phyloP scores from a whole-genome alignment of 2,113 vertebrate species.

The Ammodytes marinus region DNA sequence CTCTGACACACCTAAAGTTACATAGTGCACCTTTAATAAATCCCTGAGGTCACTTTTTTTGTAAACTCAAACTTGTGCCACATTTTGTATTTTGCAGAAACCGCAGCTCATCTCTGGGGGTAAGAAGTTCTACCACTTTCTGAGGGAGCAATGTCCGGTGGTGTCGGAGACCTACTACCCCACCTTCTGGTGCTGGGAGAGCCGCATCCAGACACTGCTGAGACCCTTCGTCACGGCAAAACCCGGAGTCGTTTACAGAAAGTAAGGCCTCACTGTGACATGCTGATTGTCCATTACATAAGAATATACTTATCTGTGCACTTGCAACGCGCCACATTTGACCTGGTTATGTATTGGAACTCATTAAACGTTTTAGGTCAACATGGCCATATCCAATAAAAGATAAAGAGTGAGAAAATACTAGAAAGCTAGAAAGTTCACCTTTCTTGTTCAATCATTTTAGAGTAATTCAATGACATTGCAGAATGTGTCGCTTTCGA shows the following conservation, averaged over 20 bases:
- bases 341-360: not conserved
- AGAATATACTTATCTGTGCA: not conserved
- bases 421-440: not conserved
- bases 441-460: not conserved
- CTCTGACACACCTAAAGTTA: too few species aligned
- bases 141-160: conserved; percentile 93
- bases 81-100: conserved; percentile 86
- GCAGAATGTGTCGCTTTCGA: not conserved
- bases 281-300: not conserved
- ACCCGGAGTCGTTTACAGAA: conserved; percentile 93
- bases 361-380: not conserved
- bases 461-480: not conserved
- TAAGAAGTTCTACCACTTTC: conserved; percentile 92
- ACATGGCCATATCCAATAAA: not conserved
- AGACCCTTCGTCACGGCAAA: conserved; percentile 96
- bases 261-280: conserved; percentile 85
- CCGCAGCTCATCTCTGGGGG: conserved; percentile 94
- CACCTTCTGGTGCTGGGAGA: conserved; percentile 99
- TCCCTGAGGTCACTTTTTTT: not conserved
- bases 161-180: conserved; percentile 98
- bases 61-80: not conserved
- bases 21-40: not conserved
- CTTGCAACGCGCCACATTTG: not conserved
- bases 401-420: not conserved
- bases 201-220: conserved; percentile 93